Percentiles rank a stretch among this genome's conserved stretches.
phyloP scores from a whole-genome alignment of 2,113 vertebrate genomes.

The Odontophorus gujanensis region DNA sequence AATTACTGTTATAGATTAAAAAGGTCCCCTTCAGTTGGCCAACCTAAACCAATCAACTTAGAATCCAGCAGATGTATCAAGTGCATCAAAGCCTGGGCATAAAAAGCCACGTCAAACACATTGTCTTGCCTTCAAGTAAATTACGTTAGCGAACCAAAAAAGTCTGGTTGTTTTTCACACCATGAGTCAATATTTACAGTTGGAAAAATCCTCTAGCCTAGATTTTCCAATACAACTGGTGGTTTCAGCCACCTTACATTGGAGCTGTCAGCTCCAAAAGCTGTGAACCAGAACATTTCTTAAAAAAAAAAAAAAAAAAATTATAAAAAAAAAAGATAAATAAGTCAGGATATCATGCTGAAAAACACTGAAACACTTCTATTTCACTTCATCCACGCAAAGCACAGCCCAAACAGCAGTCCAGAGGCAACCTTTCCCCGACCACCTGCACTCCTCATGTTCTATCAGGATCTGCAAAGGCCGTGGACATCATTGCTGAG shows the following conservation, averaged over 20 bases:
- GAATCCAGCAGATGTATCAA: background rate
- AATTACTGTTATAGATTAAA: conserved; percentile 33
- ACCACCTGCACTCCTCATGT: accelerated
- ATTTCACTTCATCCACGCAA: background rate
- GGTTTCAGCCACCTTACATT: background rate
- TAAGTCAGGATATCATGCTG: background rate
- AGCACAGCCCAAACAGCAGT: background rate
- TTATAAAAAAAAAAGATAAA: background rate
- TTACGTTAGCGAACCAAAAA: conserved; percentile 40
- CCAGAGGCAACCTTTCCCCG: background rate
- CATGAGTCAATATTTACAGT: conserved; percentile 30
- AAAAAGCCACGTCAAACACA: conserved; percentile 2
- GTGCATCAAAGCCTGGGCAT: background rate
- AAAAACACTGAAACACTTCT: background rate
- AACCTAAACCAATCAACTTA: conserved; percentile 21
- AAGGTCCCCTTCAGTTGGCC: background rate
- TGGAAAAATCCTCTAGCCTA: conserved; percentile 15
- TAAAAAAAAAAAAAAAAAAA: background rate
- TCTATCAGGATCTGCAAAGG: background rate
- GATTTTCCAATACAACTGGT: background rate
- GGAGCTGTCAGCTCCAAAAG: background rate
- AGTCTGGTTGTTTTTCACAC: conserved; percentile 43
- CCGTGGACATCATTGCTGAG: background rate
- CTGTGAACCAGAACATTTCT: background rate
- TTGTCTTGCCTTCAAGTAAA: conserved; percentile 32